A percentile compares a stretch with the other conserved stretches of the same genome.
Conservation (phyloP, 1,140 invertebrate genomes). For the Megalopta genalis region DNA sequence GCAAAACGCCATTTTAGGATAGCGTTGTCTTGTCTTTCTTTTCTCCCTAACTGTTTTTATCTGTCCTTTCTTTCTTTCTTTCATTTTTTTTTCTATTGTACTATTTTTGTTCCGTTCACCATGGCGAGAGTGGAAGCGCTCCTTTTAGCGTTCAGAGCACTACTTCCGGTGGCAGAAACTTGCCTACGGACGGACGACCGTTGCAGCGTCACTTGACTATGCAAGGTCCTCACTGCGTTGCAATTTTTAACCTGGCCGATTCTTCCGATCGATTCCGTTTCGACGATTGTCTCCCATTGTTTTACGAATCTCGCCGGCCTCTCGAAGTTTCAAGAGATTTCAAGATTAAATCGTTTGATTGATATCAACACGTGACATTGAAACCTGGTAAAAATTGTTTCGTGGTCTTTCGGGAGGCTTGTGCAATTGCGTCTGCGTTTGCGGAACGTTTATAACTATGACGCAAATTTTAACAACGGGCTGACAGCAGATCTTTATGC, state of each 20-base stretch:
- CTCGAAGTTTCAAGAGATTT: neutral
- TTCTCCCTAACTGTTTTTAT: neutral
- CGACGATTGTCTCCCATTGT: neutral
- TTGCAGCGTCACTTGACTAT: neutral
- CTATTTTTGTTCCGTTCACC: no score
- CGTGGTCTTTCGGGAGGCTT: no score
- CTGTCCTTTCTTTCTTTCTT: no score
- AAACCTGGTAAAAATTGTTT: no score
- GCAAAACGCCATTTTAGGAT: constrained; percentile 14
- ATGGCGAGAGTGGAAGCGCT: constrained; percentile 2
- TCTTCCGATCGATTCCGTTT: constrained; percentile 1
- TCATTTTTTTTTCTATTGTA: no score
- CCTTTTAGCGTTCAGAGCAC: neutral
- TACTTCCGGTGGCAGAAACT: neutral
- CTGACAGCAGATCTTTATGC: no score
- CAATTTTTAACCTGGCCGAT: neutral
- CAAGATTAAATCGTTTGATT: no score
- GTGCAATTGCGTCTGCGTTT: no score
- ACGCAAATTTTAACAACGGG: no score
- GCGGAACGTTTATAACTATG: no score
- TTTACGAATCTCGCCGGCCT: neutral
- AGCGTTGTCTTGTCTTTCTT: neutral
- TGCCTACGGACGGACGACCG: neutral
- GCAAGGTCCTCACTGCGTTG: constrained; percentile 13
- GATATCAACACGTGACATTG: no score